phyloP scores from a whole-genome alignment of 2,888 invertebrate genomes.

The Amblyteles armatorius region DNA sequence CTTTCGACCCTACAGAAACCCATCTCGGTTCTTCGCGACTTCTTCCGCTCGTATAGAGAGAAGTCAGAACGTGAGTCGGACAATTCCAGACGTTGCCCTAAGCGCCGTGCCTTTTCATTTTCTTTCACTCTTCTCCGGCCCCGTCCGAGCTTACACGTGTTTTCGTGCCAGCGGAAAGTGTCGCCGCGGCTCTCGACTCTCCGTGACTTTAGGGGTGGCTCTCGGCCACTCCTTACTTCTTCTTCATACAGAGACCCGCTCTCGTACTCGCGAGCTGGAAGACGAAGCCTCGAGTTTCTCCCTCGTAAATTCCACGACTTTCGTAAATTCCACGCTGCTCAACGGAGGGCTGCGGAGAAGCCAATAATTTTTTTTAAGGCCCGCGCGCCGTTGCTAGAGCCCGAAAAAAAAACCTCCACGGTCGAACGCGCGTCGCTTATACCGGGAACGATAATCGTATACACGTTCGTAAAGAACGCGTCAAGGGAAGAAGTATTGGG shows the following conservation, averaged over 20 bases:
- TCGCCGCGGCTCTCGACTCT: constrained; percentile 19
- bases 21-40: not conserved
- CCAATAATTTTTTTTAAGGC: constrained; percentile 50
- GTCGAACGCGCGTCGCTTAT: constrained; percentile 19
- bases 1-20: too few relatives aligned
- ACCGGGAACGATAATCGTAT: constrained; percentile 44
- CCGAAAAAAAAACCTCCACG: not conserved
- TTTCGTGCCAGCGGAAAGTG: constrained; percentile 56
- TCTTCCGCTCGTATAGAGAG: constrained; percentile 6
- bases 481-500: constrained; percentile 39
- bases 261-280: not conserved
- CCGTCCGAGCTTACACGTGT: constrained; percentile 62
- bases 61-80: not conserved
- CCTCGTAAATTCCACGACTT: constrained; percentile 59
- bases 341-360: constrained; percentile 36
- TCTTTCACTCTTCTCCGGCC: constrained; percentile 59
- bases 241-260: not conserved
- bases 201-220: constrained; percentile 25
- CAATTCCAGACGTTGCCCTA: constrained; percentile 44
- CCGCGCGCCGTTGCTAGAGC: not conserved
- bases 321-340: constrained; percentile 67
- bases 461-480: constrained; percentile 31
- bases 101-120: constrained; percentile 45
- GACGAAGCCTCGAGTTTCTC: constrained; percentile 35
- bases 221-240: constrained; percentile 33